These are phyloP conservation scores for Ctenosaura bakeri DNA, from an alignment of 2,797 vertebrate species.

Conservation along the genomic window DNA sequence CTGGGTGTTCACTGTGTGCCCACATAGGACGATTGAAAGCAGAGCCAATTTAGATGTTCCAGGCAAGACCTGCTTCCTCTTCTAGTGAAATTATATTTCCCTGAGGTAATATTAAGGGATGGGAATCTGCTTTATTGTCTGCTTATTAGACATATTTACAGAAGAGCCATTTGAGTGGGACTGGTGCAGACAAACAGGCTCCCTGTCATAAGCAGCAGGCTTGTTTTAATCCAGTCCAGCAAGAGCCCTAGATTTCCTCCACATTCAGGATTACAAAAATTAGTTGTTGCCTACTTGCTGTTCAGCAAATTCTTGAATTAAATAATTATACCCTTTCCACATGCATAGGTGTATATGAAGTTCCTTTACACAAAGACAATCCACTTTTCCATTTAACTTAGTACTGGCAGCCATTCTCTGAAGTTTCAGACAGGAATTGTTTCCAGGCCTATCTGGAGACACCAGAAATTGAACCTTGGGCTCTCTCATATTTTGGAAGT, in stretches of 20 bases:
- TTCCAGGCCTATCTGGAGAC: neutral
- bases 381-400: neutral
- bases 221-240: neutral
- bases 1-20: slow-evolving; percentile 17
- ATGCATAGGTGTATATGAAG: neutral
- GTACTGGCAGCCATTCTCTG: neutral
- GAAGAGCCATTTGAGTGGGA: slow-evolving; percentile 61
- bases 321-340: accelerated
- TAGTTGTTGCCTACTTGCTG: neutral
- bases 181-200: slow-evolving; percentile 68
- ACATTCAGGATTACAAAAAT: neutral
- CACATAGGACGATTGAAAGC: neutral
- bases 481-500: too few species aligned
- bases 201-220: slow-evolving; percentile 45
- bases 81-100: slow-evolving; percentile 31
- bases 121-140: slow-evolving; percentile 52
- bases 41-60: neutral
- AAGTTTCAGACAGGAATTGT: neutral
- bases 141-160: slow-evolving; percentile 71
- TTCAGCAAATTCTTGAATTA: neutral
- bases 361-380: too few species aligned
- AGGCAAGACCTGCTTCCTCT: neutral
- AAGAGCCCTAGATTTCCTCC: neutral
- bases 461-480: neutral
- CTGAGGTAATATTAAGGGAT: neutral